phyloP scores from a whole-genome alignment of 2,888 invertebrate species.

The Uloborus plumipes region DNA sequence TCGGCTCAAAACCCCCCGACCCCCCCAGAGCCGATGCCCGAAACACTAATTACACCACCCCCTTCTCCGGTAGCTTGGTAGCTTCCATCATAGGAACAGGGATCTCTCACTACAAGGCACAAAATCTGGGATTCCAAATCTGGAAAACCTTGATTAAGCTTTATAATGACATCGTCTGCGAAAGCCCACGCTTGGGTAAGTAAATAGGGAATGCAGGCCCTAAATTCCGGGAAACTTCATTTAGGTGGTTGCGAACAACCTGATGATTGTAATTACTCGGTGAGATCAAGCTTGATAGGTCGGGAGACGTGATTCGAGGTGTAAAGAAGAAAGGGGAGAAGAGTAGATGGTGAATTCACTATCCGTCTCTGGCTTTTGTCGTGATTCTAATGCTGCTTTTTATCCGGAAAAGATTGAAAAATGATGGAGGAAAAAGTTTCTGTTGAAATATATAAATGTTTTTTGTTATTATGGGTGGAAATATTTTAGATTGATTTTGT shows the following conservation, averaged over 20 bases:
- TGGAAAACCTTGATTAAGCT: conserved; percentile 60
- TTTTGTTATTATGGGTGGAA: no score
- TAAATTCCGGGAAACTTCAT: conserved; percentile 17
- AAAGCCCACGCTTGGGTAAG: not conserved
- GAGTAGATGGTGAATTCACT: no score
- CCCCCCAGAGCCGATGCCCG: conserved; percentile 27
- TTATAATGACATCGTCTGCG: conserved; percentile 54
- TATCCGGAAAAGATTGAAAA: no score
- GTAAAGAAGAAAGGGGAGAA: not conserved
- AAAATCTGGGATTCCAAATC: conserved; percentile 37
- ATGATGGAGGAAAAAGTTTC: no score
- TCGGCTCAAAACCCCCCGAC: conserved; percentile 7
- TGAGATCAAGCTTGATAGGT: conserved; percentile 45
- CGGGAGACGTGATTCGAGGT: conserved; percentile 34
- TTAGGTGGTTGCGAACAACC: conserved; percentile 49
- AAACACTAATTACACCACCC: conserved; percentile 48
- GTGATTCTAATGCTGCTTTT: no score
- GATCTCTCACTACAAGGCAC: no score
- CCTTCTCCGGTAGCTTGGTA: not conserved
- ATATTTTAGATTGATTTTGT: no score
- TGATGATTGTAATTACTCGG: conserved; percentile 60
- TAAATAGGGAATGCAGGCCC: not conserved
- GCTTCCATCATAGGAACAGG: no score
- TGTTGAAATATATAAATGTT: no score
- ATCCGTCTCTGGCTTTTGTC: no score